phyloP scores from a whole-genome alignment of 2,113 vertebrate species.

The Empidonax traillii region DNA sequence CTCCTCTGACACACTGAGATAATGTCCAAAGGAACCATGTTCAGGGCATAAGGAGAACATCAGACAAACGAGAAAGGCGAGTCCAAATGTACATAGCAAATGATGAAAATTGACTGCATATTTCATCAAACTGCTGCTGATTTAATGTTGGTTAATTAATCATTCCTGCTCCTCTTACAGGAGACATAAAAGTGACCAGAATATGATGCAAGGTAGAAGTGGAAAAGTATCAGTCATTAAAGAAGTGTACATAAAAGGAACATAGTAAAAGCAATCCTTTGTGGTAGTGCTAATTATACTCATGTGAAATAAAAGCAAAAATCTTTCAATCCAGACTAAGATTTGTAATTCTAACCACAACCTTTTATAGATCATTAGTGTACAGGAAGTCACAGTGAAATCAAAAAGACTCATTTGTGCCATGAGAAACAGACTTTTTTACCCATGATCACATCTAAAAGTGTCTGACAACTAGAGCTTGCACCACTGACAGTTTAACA shows the following conservation, averaged over 20 bases:
- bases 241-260: slow-evolving; percentile 21
- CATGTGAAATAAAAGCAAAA: slow-evolving; percentile 30
- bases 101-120: slow-evolving; percentile 49
- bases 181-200: slow-evolving; percentile 33
- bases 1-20: slow-evolving; percentile 31
- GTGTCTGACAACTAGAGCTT: background rate
- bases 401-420: slow-evolving; percentile 20
- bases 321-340: slow-evolving; percentile 6
- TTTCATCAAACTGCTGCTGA: slow-evolving; percentile 55
- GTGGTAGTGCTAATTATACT: slow-evolving; percentile 42
- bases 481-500: background rate
- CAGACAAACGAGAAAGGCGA: slow-evolving; percentile 47
- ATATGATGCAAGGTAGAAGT: slow-evolving; percentile 27
- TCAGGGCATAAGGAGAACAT: slow-evolving; percentile 4
- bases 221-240: slow-evolving; percentile 44
- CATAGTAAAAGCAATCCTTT: slow-evolving; percentile 17
- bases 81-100: slow-evolving; percentile 19
- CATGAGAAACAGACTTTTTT: background rate
- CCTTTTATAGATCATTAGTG: slow-evolving; percentile 40
- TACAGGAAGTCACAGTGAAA: slow-evolving; percentile 20
- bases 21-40: slow-evolving; percentile 24
- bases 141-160: slow-evolving; percentile 60
- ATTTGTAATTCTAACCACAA: slow-evolving; percentile 58
- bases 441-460: background rate
- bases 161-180: slow-evolving; percentile 21